phyloP scores from a whole-genome alignment of 2,797 vertebrate genomes.

The Propithecus deckenii region DNA sequence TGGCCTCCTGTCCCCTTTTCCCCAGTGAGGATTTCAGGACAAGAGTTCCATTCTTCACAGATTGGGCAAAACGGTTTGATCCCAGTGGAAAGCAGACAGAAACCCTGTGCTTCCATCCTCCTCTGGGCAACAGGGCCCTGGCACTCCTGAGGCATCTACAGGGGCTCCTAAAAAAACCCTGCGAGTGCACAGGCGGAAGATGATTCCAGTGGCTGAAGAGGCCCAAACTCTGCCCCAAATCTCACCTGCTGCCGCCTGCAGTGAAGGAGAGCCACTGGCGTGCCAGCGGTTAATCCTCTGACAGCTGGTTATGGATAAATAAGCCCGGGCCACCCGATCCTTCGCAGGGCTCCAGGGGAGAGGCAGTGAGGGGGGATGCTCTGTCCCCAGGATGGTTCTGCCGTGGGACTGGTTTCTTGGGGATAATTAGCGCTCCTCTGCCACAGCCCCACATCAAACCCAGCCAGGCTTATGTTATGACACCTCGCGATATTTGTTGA shows the following conservation, averaged over 20 bases:
- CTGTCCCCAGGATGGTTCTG: conserved; percentile 29
- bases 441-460: conserved; percentile 29
- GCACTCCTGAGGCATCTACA: not conserved
- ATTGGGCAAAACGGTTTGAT: not conserved
- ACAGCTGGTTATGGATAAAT: conserved; percentile 74
- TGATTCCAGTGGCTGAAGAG: conserved; percentile 22
- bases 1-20: not conserved
- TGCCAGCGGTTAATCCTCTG: conserved; percentile 72
- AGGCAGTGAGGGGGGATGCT: not conserved
- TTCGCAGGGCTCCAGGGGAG: conserved; percentile 32
- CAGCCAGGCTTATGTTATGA: not conserved
- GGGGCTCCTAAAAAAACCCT: not conserved
- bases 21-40: not conserved
- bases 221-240: conserved; percentile 42
- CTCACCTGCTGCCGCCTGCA: conserved; percentile 50
- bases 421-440: conserved; percentile 55
- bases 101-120: not conserved
- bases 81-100: not conserved
- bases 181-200: conserved; percentile 21
- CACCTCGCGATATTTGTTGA: conserved; percentile 2
- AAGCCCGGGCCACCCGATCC: conserved; percentile 66
- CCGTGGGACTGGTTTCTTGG: conserved; percentile 57
- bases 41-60: not conserved
- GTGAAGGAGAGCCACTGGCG: conserved; percentile 50
- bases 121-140: not conserved